Percentiles rank a stretch among this genome's conserved stretches.
Evolutionary conservation across 2,888 invertebrate species (phyloP).

Genomic region (Heliconius erato): DNA sequence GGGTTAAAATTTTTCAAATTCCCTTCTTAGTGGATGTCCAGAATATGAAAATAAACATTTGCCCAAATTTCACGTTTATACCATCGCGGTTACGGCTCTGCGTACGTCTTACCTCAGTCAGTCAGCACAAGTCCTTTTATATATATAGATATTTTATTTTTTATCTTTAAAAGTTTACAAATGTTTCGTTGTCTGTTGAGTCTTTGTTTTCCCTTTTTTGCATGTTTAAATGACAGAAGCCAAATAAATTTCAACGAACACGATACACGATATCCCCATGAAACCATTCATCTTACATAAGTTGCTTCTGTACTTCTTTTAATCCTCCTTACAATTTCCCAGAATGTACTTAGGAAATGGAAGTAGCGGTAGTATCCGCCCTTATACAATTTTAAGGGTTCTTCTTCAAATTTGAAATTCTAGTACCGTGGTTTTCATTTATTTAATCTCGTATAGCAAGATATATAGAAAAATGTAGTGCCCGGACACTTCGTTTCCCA

Average conservation of each 20-base stretch:
- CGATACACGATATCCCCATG: conserved; percentile 41
- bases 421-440: not conserved
- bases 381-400: not conserved
- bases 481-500: too few relatives aligned
- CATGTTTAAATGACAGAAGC: conserved; percentile 40
- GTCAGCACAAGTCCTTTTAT: too few relatives aligned
- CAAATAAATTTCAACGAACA: conserved; percentile 40
- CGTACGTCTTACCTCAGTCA: too few relatives aligned
- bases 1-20: too few relatives aligned
- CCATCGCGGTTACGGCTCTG: too few relatives aligned
- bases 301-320: conserved; percentile 34
- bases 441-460: not conserved
- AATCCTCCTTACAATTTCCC: conserved; percentile 35
- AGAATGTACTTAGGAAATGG: conserved; percentile 20
- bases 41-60: too few relatives aligned
- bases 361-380: not conserved
- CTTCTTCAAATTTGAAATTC: not conserved
- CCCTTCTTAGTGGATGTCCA: too few relatives aligned
- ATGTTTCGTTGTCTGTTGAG: not conserved
- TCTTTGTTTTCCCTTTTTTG: conserved; percentile 8
- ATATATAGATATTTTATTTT: not conserved
- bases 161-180: not conserved
- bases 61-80: too few relatives aligned
- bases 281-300: conserved; percentile 35
- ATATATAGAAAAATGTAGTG: too few relatives aligned